phyloP scores from a whole-genome alignment of 2,888 invertebrate genomes.

The Protonemura montana region DNA sequence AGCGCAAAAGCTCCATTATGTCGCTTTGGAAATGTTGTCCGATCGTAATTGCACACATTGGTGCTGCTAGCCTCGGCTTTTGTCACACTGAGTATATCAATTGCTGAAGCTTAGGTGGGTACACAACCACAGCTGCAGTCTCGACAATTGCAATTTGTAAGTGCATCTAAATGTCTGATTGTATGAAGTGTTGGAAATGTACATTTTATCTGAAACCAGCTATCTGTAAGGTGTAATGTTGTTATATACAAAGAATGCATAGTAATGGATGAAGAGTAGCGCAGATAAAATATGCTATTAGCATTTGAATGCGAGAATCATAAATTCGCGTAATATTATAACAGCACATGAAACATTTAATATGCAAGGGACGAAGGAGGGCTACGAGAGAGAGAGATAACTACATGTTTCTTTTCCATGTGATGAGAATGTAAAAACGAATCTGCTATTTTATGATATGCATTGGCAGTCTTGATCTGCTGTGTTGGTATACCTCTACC shows the following conservation, averaged over 20 bases:
- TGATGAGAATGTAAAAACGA: not conserved
- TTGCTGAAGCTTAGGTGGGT: no score
- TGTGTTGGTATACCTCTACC: not conserved
- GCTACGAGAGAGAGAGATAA: not conserved
- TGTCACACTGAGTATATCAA: not conserved
- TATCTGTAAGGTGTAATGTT: not conserved
- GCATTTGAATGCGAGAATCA: constrained; percentile 5
- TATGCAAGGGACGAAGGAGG: not conserved
- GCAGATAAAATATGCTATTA: constrained; percentile 12
- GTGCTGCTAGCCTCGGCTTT: not conserved
- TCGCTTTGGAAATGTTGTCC: not conserved
- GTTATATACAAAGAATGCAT: not conserved
- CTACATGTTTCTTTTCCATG: not conserved
- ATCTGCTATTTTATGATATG: not conserved
- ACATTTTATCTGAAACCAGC: not conserved
- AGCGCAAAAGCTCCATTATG: not conserved
- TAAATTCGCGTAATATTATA: constrained; percentile 7
- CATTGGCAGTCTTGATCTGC: not conserved
- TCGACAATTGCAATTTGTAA: not conserved
- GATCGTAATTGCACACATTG: not conserved
- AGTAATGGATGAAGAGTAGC: constrained; percentile 7
- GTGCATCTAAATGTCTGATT: not conserved
- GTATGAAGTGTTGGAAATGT: constrained; percentile 7
- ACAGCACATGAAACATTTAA: not conserved
- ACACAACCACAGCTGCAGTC: not conserved